Conservation (phyloP, 2,113 vertebrate genomes). For the Tupaia tana region DNA sequence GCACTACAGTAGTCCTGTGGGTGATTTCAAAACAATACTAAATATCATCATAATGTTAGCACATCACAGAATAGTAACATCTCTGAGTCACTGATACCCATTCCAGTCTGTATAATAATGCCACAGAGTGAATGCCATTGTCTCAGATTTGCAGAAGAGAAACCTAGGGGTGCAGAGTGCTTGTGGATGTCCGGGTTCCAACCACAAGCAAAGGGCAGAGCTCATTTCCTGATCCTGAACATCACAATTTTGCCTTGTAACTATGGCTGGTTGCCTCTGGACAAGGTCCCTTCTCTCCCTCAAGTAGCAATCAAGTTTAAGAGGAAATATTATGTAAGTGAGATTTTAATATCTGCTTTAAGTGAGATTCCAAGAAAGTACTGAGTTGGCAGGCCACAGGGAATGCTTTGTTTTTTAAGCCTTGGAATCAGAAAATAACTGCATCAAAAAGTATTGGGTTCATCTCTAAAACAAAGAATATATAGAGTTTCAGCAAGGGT, state of each 20-base stretch:
- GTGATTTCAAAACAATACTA: slow-evolving; percentile 38
- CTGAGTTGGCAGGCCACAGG: neutral
- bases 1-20: neutral
- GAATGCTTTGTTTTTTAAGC: slow-evolving; percentile 14
- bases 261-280: neutral
- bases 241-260: neutral
- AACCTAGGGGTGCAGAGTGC: neutral
- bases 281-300: neutral
- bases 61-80: neutral
- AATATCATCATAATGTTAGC: neutral
- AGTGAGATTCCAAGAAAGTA: neutral
- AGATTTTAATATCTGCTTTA: neutral
- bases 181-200: neutral
- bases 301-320: neutral
- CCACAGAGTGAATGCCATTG: neutral
- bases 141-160: neutral
- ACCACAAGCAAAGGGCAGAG: neutral
- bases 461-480: neutral
- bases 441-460: neutral
- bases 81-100: neutral
- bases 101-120: neutral
- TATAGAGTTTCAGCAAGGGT: neutral
- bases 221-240: neutral
- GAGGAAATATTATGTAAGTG: neutral
- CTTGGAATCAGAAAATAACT: neutral